These are phyloP conservation scores for Parambassis ranga DNA, from an alignment of 2,797 vertebrate genomes.

Conservation along the genomic window DNA sequence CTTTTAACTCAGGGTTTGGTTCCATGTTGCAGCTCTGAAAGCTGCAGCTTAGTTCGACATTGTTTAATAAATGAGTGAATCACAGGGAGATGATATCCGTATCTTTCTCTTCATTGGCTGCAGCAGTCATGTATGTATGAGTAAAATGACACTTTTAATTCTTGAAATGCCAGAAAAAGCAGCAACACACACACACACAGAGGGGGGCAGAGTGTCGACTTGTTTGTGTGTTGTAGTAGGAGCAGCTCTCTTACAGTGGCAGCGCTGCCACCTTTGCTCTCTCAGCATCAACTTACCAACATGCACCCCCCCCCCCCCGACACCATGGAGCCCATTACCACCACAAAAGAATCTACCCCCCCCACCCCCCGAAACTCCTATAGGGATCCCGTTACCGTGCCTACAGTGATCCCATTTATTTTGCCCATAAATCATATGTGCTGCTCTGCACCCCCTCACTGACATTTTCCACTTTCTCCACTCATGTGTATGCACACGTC, in stretches of 20 bases:
- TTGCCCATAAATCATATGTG: conserved; percentile 64
- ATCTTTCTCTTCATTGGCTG: no score
- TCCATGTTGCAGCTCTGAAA: no score
- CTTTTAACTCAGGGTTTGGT: no score
- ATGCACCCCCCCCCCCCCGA: neutral
- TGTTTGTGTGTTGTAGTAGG: conserved; percentile 21
- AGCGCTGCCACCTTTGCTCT: conserved; percentile 45
- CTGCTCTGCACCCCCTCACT: conserved; percentile 25
- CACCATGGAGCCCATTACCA: conserved; percentile 48
- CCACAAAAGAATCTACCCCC: conserved; percentile 18
- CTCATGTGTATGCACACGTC: neutral
- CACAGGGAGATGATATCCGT: no score
- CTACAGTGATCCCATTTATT: conserved; percentile 67
- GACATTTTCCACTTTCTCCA: conserved; percentile 48
- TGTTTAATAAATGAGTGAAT: no score
- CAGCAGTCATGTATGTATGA: no score
- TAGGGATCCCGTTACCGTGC: conserved; percentile 59
- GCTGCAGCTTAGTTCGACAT: no score
- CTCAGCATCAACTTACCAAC: conserved; percentile 63
- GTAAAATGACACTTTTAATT: no score
- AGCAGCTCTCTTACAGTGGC: conserved; percentile 52
- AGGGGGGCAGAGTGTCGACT: conserved; percentile 7
- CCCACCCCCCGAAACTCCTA: neutral
- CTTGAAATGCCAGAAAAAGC: no score
- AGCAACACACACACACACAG: neutral